Evolutionary conservation across 2,113 vertebrate genomes (phyloP).

Genomic region (Ginglymostoma cirratum): DNA sequence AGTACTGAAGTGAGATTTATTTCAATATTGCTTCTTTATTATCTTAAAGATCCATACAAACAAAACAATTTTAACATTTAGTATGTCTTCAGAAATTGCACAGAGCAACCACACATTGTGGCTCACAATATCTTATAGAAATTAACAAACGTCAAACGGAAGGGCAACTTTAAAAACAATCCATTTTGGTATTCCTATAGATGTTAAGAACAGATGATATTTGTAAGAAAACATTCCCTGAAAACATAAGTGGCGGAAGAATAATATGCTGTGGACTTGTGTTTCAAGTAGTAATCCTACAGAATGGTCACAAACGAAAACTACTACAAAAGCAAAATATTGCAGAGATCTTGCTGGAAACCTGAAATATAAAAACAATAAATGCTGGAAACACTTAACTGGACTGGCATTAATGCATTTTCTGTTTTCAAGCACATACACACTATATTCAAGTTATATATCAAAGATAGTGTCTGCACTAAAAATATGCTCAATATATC

Average conservation of each 20-base stretch:
- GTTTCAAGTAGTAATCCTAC: neutral
- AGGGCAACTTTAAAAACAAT: neutral
- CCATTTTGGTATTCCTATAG: no score
- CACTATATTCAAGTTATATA: neutral
- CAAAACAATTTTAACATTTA: neutral
- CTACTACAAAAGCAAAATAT: neutral
- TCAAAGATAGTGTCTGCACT: neutral
- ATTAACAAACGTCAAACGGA: neutral
- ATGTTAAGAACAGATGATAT: neutral
- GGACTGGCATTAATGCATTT: neutral
- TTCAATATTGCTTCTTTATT: conserved; percentile 19
- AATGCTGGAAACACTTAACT: neutral
- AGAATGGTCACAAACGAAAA: neutral
- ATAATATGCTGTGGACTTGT: neutral
- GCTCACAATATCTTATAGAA: neutral
- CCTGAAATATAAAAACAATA: neutral
- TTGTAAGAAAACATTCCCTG: neutral
- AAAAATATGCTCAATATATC: neutral
- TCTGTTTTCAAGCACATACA: neutral
- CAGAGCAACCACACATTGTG: neutral
- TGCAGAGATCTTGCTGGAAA: neutral
- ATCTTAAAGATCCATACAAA: neutral
- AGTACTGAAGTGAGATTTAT: conserved; percentile 9
- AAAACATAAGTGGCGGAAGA: neutral
- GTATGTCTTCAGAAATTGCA: neutral